Evolutionary conservation across 2,797 vertebrate genomes (phyloP).

Genomic region (Zalophus californianus): DNA sequence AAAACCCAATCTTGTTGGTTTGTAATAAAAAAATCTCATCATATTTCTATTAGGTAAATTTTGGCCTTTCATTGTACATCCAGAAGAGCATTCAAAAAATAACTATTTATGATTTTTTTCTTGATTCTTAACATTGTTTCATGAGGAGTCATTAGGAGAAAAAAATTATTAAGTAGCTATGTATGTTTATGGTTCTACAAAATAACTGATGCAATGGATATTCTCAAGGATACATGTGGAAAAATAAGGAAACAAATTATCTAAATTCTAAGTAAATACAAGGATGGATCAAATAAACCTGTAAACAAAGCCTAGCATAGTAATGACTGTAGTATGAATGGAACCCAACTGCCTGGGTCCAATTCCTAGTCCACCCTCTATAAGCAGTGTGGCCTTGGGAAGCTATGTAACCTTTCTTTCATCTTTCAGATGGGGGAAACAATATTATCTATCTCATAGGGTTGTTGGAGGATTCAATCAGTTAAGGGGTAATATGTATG

Average conservation of each 20-base stretch:
- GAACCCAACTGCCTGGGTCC: neutral
- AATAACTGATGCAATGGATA: neutral
- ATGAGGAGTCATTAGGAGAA: neutral
- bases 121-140: conserved; percentile 10
- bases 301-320: neutral
- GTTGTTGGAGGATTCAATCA: neutral
- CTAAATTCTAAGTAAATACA: neutral
- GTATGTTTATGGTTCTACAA: neutral
- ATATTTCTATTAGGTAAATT: neutral
- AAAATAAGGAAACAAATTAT: neutral
- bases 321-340: neutral
- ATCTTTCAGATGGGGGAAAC: neutral
- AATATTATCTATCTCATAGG: neutral
- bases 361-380: neutral
- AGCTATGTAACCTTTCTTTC: neutral
- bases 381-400: neutral
- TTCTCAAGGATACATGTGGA: neutral
- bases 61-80: neutral
- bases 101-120: neutral
- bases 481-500: neutral
- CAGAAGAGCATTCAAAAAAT: conserved; percentile 28
- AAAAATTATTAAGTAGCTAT: conserved; percentile 19
- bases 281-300: neutral
- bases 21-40: neutral
- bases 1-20: neutral